Conservation (phyloP, 2,888 invertebrate species). For the Timandra comae region DNA sequence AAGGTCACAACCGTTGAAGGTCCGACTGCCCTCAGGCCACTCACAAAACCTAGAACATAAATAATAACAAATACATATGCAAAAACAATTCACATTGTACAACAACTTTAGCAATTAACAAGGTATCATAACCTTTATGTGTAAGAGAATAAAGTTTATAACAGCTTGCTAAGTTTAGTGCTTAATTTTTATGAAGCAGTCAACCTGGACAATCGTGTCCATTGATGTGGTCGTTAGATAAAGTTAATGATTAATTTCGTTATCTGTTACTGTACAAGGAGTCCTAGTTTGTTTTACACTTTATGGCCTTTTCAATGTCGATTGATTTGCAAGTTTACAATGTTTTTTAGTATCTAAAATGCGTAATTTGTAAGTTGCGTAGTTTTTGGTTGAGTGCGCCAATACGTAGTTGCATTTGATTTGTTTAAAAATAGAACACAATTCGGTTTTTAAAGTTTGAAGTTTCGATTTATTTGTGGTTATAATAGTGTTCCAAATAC, state of each 20-base stretch:
- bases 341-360: too few relatives aligned
- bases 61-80: slow-evolving; percentile 12
- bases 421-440: too few relatives aligned
- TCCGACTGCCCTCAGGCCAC: slow-evolving; percentile 5
- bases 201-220: slow-evolving; percentile 16
- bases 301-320: too few relatives aligned
- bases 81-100: slow-evolving; percentile 6
- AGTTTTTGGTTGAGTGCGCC: too few relatives aligned
- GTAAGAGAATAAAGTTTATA: slow-evolving; percentile 1
- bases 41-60: slow-evolving; percentile 5
- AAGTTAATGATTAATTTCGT: slow-evolving; percentile 12
- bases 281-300: not conserved
- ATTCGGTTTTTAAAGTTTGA: too few relatives aligned
- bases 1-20: slow-evolving; percentile 12
- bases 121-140: not conserved
- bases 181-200: slow-evolving; percentile 20
- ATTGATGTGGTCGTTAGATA: slow-evolving; percentile 17
- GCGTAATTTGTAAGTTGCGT: too few relatives aligned
- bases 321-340: too few relatives aligned
- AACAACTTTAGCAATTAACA: slow-evolving; percentile 2
- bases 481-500: too few relatives aligned
- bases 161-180: slow-evolving; percentile 8
- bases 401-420: too few relatives aligned
- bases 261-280: slow-evolving; percentile 6
- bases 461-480: too few relatives aligned